Percentiles rank a stretch among this genome's conserved stretches.
phyloP scores from a whole-genome alignment of 2,888 invertebrate genomes.

The Eustalomyia histrio region DNA sequence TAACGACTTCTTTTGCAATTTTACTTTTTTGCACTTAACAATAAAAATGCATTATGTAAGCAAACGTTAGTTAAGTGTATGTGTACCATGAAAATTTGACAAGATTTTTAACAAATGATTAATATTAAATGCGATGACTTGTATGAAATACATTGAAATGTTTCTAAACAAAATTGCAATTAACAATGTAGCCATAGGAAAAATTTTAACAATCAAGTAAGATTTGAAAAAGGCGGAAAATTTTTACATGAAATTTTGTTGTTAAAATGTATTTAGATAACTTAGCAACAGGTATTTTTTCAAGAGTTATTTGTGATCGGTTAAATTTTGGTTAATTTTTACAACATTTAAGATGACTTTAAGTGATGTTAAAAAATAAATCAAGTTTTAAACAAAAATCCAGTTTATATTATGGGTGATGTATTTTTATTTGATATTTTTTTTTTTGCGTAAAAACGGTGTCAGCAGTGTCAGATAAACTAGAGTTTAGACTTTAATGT shows the following conservation, averaged over 20 bases:
- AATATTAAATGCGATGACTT: slow-evolving; percentile 40
- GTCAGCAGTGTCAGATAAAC: slow-evolving; percentile 67
- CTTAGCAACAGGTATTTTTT: slow-evolving; percentile 40
- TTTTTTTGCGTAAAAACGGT: slow-evolving; percentile 65
- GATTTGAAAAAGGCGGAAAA: slow-evolving; percentile 44
- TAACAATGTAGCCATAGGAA: background rate
- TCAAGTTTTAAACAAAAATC: slow-evolving; percentile 50
- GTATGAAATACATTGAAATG: background rate
- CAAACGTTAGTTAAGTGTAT: slow-evolving; percentile 1
- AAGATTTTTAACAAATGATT: slow-evolving; percentile 32
- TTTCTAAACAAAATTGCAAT: background rate
- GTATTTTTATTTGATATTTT: slow-evolving; percentile 24
- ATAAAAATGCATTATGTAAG: slow-evolving; percentile 45
- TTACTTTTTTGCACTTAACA: background rate
- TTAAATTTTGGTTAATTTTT: background rate
- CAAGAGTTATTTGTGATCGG: slow-evolving; percentile 9
- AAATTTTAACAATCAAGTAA: background rate
- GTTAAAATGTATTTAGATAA: slow-evolving; percentile 22
- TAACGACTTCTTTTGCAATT: slow-evolving; percentile 29
- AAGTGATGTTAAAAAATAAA: slow-evolving; percentile 40
- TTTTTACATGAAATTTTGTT: background rate
- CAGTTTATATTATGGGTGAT: slow-evolving; percentile 60
- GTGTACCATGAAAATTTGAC: background rate
- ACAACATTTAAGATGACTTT: background rate
- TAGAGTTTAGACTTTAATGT: slow-evolving; percentile 40